phyloP scores from a whole-genome alignment of 2,797 vertebrate genomes.

The Myoxocephalus aenaeus region DNA sequence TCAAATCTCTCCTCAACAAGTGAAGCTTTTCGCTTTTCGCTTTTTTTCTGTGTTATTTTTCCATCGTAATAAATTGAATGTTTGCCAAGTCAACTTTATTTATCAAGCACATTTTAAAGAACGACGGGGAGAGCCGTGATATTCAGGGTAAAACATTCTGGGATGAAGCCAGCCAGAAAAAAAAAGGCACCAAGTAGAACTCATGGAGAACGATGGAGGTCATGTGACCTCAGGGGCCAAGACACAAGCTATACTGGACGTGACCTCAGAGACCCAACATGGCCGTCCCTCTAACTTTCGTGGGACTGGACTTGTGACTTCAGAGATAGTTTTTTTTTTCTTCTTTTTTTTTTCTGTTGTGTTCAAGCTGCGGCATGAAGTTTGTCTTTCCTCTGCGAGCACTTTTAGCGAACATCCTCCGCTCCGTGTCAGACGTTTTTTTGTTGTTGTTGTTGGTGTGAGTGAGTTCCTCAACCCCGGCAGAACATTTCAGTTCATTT shows the following conservation, averaged over 20 bases:
- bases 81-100: no score
- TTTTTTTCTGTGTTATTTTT: no score
- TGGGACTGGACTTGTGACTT: not conserved
- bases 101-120: no score
- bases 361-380: slow-evolving; percentile 27
- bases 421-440: slow-evolving; percentile 39
- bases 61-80: no score
- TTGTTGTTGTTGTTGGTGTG: slow-evolving; percentile 43
- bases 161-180: no score
- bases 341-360: not conserved
- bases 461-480: slow-evolving; percentile 55
- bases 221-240: not conserved
- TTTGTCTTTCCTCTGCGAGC: slow-evolving; percentile 46
- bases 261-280: not conserved
- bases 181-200: no score
- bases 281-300: not conserved
- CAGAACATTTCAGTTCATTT: slow-evolving; percentile 50
- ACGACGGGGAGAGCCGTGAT: no score
- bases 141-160: no score
- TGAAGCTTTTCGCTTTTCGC: no score
- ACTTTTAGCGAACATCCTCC: slow-evolving; percentile 65
- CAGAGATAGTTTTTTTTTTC: not conserved
- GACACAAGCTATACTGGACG: no score
- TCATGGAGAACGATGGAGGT: no score
- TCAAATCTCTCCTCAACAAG: no score